Evolutionary conservation across 2,797 vertebrate species (phyloP), one percentile per base, ranked within the genome.

Genomic region (Nannoperca australis): DNA sequence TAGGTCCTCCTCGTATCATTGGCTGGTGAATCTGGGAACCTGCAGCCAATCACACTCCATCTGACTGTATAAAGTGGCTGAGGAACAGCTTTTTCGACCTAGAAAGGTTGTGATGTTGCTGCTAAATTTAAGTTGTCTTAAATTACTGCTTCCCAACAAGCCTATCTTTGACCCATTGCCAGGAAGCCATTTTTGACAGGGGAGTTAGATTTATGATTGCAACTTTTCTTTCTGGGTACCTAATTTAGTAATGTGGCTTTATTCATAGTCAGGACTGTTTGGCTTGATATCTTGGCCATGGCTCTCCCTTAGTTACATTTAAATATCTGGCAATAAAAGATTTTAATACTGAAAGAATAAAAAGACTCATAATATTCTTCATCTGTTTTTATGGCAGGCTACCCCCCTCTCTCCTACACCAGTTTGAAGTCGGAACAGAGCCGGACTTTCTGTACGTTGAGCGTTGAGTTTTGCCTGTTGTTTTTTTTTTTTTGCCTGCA

Each of bases 1-100:
- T 3, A 8, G 17, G 10, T 54, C 36, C 17, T 34, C 14, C 49
- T 50, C 24, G 0, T 14, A 24, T 6, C 22, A 51, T 44, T 67
- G 63, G 40, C 22, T 55, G 40, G 9, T 69, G 22, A 55, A 30
- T 47, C 40, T 38, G 38, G 40, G 40, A 30, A 34, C 56, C 55
- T n/a, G 32, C 30, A 50, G 42, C 51, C 66, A 70, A 70, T 63
- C 74, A 63, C 18, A 63, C 40, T 32, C 40, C 40, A 47, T 2
- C n/a, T 36, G 49, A 5, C 13, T 15, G 4, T 32, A 65, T 75
- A 32, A 40, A 63, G 36, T 18, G 0, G 1, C 24, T 13, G n/a
- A 45, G 53, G 30, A 50, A 15, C n/a, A 1, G 42, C 32, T 32
- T 32, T 32, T 8, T 45, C 5, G 44, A 8, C 7, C 18, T 18